Percentiles rank a stretch among this genome's conserved stretches.
These are phyloP conservation scores for Eucidaris tribuloides DNA, from an alignment of 35 echinoderm and acorn worm genomes.

Conservation along the genomic window DNA sequence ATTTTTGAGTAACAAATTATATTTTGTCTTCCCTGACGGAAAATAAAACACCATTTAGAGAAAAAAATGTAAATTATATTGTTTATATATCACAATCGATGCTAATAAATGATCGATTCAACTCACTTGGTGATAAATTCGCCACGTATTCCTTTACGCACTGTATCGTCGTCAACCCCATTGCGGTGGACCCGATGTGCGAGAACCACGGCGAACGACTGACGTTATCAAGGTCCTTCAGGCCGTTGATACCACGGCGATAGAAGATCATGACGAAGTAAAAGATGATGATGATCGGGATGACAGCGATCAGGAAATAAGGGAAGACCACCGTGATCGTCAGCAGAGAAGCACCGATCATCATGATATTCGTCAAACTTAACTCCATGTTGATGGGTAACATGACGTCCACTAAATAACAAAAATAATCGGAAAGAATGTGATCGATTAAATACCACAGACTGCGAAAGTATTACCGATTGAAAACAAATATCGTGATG, in stretches of 20 bases:
- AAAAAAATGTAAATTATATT: too few relatives aligned
- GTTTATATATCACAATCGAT: too few relatives aligned
- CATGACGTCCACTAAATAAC: slow-evolving; percentile 67
- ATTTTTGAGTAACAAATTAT: too few relatives aligned
- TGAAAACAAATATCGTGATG: too few relatives aligned
- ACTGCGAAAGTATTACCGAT: too few relatives aligned
- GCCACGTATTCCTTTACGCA: slow-evolving; percentile 57
- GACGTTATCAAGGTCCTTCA: slow-evolving; percentile 81
- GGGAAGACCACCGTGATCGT: slow-evolving; percentile 80
- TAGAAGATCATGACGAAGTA: slow-evolving; percentile 61
- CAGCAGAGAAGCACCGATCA: slow-evolving; percentile 48
- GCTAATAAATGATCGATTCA: too few relatives aligned
- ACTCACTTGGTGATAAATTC: slow-evolving; percentile 72
- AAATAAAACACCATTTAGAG: too few relatives aligned
- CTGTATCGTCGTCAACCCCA: slow-evolving; percentile 73
- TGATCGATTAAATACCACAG: too few relatives aligned
- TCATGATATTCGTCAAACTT: slow-evolving; percentile 32
- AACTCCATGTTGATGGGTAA: slow-evolving; percentile 72
- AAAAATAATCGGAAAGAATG: too few relatives aligned
- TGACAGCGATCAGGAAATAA: slow-evolving; percentile 53
- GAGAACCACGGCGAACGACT: slow-evolving; percentile 92
- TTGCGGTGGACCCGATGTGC: slow-evolving; percentile 60
- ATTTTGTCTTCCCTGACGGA: too few relatives aligned
- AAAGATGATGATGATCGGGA: slow-evolving; percentile 51
- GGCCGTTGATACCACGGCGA: slow-evolving; percentile 68